Percentiles rank a stretch among this genome's conserved stretches.
These are phyloP conservation scores for Littorina saxatilis DNA, from an alignment of 1,140 invertebrate species.

Conservation along the genomic window DNA sequence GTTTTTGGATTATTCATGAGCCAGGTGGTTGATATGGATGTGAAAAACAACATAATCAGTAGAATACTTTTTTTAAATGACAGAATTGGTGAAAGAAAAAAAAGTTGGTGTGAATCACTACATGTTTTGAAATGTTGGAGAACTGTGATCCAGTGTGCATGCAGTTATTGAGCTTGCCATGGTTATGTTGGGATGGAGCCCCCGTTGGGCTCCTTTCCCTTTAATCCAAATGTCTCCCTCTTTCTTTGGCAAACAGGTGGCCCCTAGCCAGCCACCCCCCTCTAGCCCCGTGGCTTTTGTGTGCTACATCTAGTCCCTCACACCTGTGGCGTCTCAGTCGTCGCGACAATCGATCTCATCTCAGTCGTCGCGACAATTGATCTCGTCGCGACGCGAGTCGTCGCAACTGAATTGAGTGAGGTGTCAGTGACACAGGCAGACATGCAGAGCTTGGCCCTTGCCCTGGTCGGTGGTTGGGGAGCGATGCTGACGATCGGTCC, in stretches of 20 bases:
- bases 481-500: not conserved
- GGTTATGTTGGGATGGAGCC: constrained; percentile 33
- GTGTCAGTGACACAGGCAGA: constrained; percentile 18
- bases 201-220: constrained; percentile 32
- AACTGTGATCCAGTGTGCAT: constrained; percentile 8
- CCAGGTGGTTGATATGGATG: too few species aligned
- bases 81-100: too few species aligned
- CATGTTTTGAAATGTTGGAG: too few species aligned
- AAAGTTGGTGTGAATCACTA: too few species aligned
- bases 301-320: not conserved
- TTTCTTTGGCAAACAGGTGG: constrained; percentile 34
- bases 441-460: constrained; percentile 12
- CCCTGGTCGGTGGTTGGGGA: constrained; percentile 22
- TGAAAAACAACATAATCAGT: too few species aligned
- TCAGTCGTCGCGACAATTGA: not conserved
- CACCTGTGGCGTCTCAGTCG: not conserved
- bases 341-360: not conserved
- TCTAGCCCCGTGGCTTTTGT: constrained; percentile 6
- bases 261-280: not conserved
- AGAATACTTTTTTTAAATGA: too few species aligned
- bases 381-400: not conserved
- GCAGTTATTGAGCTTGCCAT: constrained; percentile 15
- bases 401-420: constrained; percentile 3
- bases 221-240: constrained; percentile 36
- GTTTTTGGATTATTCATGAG: too few species aligned